phyloP scores from a whole-genome alignment of 2,797 vertebrate genomes.

The Tolypeutes matacus region DNA sequence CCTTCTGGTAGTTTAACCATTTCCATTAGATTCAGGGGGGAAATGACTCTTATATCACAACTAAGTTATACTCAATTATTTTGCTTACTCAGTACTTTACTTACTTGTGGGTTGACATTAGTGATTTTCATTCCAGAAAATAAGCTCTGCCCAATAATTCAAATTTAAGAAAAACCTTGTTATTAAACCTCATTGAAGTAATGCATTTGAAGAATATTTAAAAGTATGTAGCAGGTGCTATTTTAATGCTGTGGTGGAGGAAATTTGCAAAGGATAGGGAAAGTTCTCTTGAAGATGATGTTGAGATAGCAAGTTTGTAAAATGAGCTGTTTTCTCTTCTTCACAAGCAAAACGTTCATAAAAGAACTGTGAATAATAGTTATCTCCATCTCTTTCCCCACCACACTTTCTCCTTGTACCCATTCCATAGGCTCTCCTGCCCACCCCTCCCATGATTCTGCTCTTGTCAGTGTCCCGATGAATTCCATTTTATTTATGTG shows the following conservation, averaged over 20 bases:
- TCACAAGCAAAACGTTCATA: not conserved
- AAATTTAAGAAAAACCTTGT: not conserved
- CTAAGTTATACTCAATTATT: conserved; percentile 13
- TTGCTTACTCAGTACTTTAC: not conserved
- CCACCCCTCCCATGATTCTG: not conserved
- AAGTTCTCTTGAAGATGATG: not conserved
- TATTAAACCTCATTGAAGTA: not conserved
- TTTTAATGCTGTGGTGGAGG: not conserved
- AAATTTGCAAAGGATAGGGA: not conserved
- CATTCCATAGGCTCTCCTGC: not conserved
- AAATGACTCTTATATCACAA: not conserved
- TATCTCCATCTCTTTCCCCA: not conserved
- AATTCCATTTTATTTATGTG: not conserved
- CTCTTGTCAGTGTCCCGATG: not conserved
- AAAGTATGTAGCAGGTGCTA: not conserved
- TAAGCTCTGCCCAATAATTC: not conserved
- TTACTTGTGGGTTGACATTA: not conserved
- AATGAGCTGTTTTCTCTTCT: not conserved
- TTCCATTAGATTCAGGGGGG: not conserved
- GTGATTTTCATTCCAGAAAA: not conserved
- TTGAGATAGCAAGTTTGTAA: not conserved
- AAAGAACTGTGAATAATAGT: not conserved
- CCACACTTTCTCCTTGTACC: not conserved
- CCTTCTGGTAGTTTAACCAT: not conserved
- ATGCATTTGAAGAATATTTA: not conserved